These are phyloP conservation scores for Oceanodroma tethys DNA, from an alignment of 2,113 vertebrate genomes.

Conservation along the genomic window DNA sequence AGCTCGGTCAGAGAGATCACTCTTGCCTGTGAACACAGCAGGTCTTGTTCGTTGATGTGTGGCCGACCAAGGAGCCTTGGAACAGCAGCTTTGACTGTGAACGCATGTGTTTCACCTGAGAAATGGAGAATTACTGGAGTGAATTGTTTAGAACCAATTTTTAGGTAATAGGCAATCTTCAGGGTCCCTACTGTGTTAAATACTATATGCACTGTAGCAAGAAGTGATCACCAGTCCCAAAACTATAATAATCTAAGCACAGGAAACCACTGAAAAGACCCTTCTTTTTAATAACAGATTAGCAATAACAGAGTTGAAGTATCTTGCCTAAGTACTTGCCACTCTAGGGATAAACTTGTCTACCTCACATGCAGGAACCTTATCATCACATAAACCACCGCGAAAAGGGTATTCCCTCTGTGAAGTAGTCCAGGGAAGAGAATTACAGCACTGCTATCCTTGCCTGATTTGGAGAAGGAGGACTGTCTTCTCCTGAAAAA, in stretches of 20 bases:
- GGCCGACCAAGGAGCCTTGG: background rate
- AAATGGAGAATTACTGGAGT: background rate
- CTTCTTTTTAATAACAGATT: background rate
- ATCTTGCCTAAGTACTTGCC: background rate
- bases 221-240: background rate
- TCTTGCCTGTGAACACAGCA: background rate
- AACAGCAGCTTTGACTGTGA: background rate
- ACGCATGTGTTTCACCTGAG: background rate
- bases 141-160: background rate
- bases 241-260: background rate
- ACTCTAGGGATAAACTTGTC: background rate
- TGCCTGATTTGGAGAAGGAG: background rate
- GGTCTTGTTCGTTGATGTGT: accelerated
- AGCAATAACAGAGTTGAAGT: background rate
- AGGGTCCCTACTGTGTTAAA: background rate
- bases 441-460: background rate
- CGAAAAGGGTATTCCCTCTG: background rate
- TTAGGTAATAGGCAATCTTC: background rate
- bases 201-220: background rate
- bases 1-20: background rate
- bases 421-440: background rate
- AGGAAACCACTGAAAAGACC: background rate
- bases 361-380: background rate
- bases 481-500: background rate
- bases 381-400: accelerated